Conservation (phyloP, 2,113 vertebrate genomes). For the Panthera leo region DNA sequence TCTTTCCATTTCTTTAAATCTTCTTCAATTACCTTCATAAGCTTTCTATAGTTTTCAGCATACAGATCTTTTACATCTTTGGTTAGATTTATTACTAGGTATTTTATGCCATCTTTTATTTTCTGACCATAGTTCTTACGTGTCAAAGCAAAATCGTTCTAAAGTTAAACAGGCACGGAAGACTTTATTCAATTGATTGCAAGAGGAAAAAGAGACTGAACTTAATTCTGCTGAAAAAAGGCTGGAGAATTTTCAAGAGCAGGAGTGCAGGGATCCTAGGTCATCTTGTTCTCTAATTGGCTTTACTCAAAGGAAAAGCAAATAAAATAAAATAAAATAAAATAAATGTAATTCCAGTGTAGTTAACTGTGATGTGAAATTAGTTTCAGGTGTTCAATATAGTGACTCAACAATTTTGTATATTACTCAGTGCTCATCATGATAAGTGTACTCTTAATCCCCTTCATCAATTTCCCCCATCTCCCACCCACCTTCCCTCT, state of each 20-base stretch:
- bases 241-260: background rate
- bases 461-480: background rate
- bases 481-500: background rate
- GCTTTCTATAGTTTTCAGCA: too few relatives aligned
- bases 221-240: background rate
- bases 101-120: background rate
- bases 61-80: too few relatives aligned
- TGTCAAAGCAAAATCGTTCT: background rate
- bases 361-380: background rate
- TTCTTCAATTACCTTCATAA: too few relatives aligned
- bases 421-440: background rate
- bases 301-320: background rate
- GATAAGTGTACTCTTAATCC: background rate
- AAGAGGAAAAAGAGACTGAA: background rate
- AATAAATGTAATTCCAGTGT: background rate
- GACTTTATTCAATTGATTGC: background rate
- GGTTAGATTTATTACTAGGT: too few relatives aligned
- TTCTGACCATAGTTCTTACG: background rate
- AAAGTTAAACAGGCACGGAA: background rate
- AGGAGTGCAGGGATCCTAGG: background rate
- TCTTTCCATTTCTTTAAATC: too few relatives aligned
- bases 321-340: too few relatives aligned
- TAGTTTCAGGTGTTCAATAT: background rate
- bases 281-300: background rate
- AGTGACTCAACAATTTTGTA: background rate